These are phyloP conservation scores for Nasonia longicornis DNA, from an alignment of 1,140 invertebrate genomes.

Conservation along the genomic window DNA sequence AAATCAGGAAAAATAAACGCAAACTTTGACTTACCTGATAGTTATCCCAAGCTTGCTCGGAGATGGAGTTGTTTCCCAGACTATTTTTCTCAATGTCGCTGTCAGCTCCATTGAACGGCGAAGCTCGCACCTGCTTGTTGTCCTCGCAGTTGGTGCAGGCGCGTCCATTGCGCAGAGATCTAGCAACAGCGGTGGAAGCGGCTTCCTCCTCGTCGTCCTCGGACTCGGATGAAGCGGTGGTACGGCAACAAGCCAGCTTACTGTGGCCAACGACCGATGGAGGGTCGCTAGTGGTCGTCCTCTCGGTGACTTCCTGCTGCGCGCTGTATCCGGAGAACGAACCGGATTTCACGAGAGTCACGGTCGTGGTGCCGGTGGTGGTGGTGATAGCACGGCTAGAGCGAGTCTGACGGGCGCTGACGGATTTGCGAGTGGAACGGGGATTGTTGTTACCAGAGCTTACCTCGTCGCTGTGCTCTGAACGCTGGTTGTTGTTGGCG, in stretches of 20 bases:
- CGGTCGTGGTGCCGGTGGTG: slow-evolving; percentile 51
- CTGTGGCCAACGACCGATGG: background rate
- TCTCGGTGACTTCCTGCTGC: slow-evolving; percentile 63
- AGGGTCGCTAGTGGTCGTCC: background rate
- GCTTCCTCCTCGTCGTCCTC: slow-evolving; percentile 4
- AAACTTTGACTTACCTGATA: slow-evolving; percentile 74
- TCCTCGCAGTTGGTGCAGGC: slow-evolving; percentile 8
- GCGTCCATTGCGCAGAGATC: background rate
- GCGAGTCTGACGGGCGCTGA: slow-evolving; percentile 53
- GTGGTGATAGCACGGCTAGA: slow-evolving; percentile 50
- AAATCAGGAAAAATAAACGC: background rate
- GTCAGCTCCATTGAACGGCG: slow-evolving; percentile 52
- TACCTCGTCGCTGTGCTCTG: slow-evolving; percentile 64
- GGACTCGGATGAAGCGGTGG: slow-evolving; percentile 15
- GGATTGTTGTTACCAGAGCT: slow-evolving; percentile 55
- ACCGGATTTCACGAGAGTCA: slow-evolving; percentile 74
- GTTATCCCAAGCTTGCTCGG: slow-evolving; percentile 88
- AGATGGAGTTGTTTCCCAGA: slow-evolving; percentile 79
- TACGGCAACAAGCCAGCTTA: slow-evolving; percentile 1
- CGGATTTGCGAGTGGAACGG: slow-evolving; percentile 58
- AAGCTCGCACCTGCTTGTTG: slow-evolving; percentile 39
- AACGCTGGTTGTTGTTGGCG: slow-evolving; percentile 52
- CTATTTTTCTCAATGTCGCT: slow-evolving; percentile 68
- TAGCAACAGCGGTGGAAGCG: background rate
- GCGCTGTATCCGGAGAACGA: slow-evolving; percentile 75